A percentile compares a stretch with the other conserved stretches of the same genome.
Evolutionary conservation across 2,113 vertebrate species (phyloP).

Genomic region (Cynocephalus volans): DNA sequence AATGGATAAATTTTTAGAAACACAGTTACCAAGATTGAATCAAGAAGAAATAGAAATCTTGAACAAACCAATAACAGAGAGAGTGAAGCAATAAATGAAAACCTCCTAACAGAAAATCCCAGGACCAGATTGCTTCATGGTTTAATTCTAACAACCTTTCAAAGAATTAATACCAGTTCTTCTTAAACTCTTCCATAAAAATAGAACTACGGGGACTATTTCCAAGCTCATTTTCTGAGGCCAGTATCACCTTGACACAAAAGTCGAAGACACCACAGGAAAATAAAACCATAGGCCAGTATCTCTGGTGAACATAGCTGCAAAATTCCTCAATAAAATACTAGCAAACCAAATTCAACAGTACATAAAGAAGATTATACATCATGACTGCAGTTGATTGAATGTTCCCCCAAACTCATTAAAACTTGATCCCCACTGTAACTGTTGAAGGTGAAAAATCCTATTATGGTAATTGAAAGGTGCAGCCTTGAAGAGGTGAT

Average conservation of each 20-base stretch:
- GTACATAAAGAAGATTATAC: neutral
- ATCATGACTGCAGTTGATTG: too few relatives aligned
- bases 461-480: too few relatives aligned
- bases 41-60: neutral
- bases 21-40: neutral
- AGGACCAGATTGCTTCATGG: neutral
- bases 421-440: too few relatives aligned
- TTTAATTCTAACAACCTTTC: neutral
- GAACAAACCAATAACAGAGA: neutral
- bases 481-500: too few relatives aligned
- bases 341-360: neutral
- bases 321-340: neutral
- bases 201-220: neutral
- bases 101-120: neutral
- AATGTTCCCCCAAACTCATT: too few relatives aligned
- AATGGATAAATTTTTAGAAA: neutral
- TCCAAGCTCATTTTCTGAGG: neutral
- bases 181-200: neutral
- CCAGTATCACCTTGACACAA: neutral
- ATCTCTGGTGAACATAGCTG: neutral
- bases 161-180: neutral
- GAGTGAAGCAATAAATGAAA: neutral
- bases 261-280: neutral
- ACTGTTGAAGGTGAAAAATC: too few relatives aligned
- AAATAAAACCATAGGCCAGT: neutral